Conservation (phyloP, 2,888 invertebrate species). For the Chloroclysta siterata region DNA sequence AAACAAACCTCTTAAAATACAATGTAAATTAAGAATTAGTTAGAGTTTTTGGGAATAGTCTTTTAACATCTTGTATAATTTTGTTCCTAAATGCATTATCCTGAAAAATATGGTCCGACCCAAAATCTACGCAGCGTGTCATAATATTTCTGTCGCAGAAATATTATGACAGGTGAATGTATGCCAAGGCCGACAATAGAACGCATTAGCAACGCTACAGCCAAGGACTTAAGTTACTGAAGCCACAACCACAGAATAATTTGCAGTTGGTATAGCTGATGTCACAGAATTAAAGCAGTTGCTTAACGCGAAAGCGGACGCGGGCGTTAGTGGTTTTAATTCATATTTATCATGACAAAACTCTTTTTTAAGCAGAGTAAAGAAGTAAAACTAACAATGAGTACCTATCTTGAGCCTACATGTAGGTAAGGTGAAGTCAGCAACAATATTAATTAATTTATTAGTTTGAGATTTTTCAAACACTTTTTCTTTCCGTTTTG, state of each 20-base stretch:
- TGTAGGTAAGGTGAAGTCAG: no score
- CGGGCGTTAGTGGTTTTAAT: constrained; percentile 10
- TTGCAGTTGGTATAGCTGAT: constrained; percentile 2
- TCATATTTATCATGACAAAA: constrained; percentile 9
- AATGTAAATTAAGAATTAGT: no score
- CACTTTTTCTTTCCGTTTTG: no score
- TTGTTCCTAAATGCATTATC: not conserved
- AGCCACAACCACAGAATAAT: constrained; percentile 9
- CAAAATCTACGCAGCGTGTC: constrained; percentile 27
- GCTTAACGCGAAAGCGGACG: constrained; percentile 5
- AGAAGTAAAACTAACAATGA: no score
- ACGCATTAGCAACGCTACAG: constrained; percentile 42
- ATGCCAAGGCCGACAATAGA: constrained; percentile 52
- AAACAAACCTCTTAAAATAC: no score
- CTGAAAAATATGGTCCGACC: constrained; percentile 9
- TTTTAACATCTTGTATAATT: not conserved
- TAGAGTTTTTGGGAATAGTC: no score
- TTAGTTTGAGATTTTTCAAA: no score
- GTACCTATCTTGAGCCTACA: no score
- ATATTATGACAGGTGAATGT: constrained; percentile 45
- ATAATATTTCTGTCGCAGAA: constrained; percentile 38
- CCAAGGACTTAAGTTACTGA: constrained; percentile 8
- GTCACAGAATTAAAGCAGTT: constrained; percentile 1
- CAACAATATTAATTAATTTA: no score
- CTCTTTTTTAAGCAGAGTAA: not conserved